Conservation (phyloP, 2,113 vertebrate species). For the Xenopus laevis region DNA sequence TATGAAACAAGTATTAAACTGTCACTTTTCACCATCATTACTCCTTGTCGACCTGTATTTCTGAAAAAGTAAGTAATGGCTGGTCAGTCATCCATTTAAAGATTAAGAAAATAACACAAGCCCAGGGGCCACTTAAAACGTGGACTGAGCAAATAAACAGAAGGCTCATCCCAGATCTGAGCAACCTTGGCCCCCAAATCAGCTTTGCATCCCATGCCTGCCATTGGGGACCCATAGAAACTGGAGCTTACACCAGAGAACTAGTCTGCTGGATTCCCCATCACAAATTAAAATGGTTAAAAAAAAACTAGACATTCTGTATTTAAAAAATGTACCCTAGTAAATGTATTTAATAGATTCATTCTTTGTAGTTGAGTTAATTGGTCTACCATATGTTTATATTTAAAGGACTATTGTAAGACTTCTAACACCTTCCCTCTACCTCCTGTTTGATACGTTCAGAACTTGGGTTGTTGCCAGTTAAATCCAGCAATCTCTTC, state of each 20-base stretch:
- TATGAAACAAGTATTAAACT: no score
- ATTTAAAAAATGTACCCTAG: slow-evolving; percentile 70
- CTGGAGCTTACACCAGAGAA: no score
- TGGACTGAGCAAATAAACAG: not conserved
- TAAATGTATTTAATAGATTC: slow-evolving; percentile 76
- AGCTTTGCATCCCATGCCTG: no score
- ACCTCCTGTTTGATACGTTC: slow-evolving; percentile 65
- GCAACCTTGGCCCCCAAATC: not conserved
- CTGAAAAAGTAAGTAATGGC: no score
- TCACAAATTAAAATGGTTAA: no score
- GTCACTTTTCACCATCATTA: no score
- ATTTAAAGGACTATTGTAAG: slow-evolving; percentile 63
- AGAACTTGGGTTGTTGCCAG: slow-evolving; percentile 62
- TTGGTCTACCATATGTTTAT: slow-evolving; percentile 74
- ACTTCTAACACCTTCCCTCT: slow-evolving; percentile 66
- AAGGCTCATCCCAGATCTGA: not conserved
- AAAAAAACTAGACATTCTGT: slow-evolving; percentile 57
- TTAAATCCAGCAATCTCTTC: slow-evolving; percentile 59
- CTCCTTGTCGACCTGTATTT: no score
- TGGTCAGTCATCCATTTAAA: no score
- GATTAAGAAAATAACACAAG: no score
- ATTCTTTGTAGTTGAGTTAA: slow-evolving; percentile 76
- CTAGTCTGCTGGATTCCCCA: no score
- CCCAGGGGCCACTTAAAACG: no score
- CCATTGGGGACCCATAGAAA: not conserved